Percentiles rank a stretch among this genome's conserved stretches.
phyloP scores from a whole-genome alignment of 2,888 invertebrate genomes.

The Dendrolimus houi region DNA sequence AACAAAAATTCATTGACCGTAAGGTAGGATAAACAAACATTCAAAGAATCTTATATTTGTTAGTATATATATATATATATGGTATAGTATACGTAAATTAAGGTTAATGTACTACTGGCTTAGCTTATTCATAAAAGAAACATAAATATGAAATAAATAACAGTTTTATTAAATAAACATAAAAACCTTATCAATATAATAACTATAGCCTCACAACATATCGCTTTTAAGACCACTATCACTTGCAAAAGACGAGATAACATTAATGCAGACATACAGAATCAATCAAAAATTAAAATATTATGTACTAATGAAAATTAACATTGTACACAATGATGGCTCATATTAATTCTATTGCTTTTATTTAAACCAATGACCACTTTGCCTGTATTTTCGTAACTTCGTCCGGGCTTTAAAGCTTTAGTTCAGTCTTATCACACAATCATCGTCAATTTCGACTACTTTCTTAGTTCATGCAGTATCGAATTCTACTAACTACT shows the following conservation, averaged over 20 bases:
- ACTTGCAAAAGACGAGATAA: background rate
- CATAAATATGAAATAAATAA: background rate
- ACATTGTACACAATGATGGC: too few relatives aligned
- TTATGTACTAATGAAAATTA: too few relatives aligned
- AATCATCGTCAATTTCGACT: background rate
- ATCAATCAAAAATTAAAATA: too few relatives aligned
- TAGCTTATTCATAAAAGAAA: background rate
- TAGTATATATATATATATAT: too few relatives aligned
- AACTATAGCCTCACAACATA: background rate
- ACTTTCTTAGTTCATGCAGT: conserved; percentile 30
- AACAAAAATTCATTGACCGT: too few relatives aligned
- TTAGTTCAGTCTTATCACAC: conserved; percentile 50
- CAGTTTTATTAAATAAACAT: background rate
- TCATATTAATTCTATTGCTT: too few relatives aligned
- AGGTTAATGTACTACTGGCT: too few relatives aligned
- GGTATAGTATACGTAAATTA: too few relatives aligned
- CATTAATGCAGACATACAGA: background rate
- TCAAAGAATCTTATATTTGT: too few relatives aligned
- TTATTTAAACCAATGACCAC: background rate
- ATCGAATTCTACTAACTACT: conserved; percentile 35
- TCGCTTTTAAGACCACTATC: background rate
- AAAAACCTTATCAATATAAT: background rate
- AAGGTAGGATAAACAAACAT: too few relatives aligned
- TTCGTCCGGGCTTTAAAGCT: conserved; percentile 21
- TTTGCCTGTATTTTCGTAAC: background rate